phyloP scores from a whole-genome alignment of 2,888 invertebrate genomes.

The Ganaspis brasiliensis region DNA sequence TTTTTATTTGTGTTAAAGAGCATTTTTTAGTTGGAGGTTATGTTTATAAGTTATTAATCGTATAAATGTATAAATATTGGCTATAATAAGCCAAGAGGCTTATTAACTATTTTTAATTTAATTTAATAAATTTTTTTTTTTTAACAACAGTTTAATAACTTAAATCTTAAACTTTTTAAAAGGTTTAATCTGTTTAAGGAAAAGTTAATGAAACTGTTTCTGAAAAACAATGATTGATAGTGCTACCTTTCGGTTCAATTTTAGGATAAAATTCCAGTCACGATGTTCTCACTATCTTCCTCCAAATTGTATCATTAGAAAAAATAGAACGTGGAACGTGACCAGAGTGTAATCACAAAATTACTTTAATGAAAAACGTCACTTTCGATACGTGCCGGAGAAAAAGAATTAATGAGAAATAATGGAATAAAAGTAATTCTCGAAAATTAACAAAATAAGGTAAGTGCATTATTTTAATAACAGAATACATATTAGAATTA shows the following conservation, averaged over 20 bases:
- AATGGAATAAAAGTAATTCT: background rate
- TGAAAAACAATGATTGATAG: slow-evolving; percentile 31
- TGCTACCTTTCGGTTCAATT: slow-evolving; percentile 5
- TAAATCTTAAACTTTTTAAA: background rate
- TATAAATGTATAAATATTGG: too few relatives aligned
- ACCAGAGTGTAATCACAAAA: slow-evolving; percentile 26
- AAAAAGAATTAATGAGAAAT: background rate
- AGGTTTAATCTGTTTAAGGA: background rate
- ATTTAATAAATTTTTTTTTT: too few relatives aligned
- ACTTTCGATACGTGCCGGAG: background rate
- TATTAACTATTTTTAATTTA: too few relatives aligned
- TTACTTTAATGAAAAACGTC: slow-evolving; percentile 22
- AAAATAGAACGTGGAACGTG: slow-evolving; percentile 31
- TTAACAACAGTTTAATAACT: too few relatives aligned
- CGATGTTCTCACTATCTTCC: slow-evolving; percentile 9
- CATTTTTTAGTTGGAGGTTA: too few relatives aligned
- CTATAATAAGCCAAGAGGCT: too few relatives aligned
- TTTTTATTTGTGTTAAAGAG: too few relatives aligned
- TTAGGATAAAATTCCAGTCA: slow-evolving; percentile 25
- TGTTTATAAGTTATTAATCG: too few relatives aligned
- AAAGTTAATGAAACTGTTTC: slow-evolving; percentile 7
- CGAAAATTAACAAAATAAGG: background rate
- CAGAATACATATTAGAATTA: background rate
- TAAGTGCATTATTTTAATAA: slow-evolving; percentile 4
- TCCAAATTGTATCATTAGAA: slow-evolving; percentile 28